Evolutionary conservation across 2,113 vertebrate genomes (phyloP).

Genomic region (Periophthalmus modestus): DNA sequence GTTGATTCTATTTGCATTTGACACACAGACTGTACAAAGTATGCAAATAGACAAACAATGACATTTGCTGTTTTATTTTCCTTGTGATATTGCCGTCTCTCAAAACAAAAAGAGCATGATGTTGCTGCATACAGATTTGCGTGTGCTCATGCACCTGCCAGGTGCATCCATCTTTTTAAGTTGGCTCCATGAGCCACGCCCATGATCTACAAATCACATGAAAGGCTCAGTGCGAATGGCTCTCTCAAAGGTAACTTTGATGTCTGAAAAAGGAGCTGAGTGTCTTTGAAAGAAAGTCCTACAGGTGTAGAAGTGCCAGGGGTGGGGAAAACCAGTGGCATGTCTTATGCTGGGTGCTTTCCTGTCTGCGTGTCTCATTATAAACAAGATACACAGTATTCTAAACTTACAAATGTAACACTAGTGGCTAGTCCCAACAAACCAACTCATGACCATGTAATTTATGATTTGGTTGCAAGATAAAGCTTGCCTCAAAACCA

Average conservation of each 20-base stretch:
- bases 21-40: constrained; percentile 76
- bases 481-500: constrained; percentile 13
- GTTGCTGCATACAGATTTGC: constrained; percentile 52
- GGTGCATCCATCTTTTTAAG: constrained; percentile 76
- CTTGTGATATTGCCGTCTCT: constrained; percentile 69
- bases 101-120: constrained; percentile 62
- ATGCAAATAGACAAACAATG: constrained; percentile 80
- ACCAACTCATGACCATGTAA: constrained; percentile 53
- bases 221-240: constrained; percentile 72
- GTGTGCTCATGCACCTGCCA: constrained; percentile 73
- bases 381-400: constrained; percentile 38
- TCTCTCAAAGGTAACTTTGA: constrained; percentile 79
- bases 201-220: constrained; percentile 76
- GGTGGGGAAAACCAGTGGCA: constrained; percentile 45
- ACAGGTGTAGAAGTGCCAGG: constrained; percentile 72
- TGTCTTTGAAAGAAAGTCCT: constrained; percentile 73
- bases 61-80: constrained; percentile 74
- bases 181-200: constrained; percentile 63
- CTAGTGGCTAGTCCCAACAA: constrained; percentile 15
- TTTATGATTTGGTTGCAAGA: constrained; percentile 34
- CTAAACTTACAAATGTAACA: constrained; percentile 12
- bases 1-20: constrained; percentile 80
- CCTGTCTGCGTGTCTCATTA: constrained; percentile 49
- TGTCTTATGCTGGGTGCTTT: constrained; percentile 66
- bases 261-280: constrained; percentile 74